Conservation (phyloP, 2,888 invertebrate genomes). For the Dryobotodes eremita region DNA sequence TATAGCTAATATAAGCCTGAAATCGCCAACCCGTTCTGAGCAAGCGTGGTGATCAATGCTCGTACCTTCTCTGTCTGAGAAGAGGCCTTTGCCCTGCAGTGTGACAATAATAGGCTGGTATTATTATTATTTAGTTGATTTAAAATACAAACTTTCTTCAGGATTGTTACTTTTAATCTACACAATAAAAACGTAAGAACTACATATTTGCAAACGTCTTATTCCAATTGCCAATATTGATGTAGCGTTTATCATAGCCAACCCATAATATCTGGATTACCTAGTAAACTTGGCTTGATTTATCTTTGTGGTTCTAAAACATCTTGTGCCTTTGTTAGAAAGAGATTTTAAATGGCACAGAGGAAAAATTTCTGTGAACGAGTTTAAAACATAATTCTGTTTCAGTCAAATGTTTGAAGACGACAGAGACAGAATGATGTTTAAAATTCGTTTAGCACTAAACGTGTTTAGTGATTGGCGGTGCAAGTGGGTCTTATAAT, state of each 20-base stretch:
- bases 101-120: not conserved
- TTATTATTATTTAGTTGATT: not conserved
- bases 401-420: no score
- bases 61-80: not conserved
- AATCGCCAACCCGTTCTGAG: not conserved
- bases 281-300: not conserved
- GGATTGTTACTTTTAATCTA: not conserved
- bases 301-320: not conserved
- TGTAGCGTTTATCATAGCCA: not conserved
- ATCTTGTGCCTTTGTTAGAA: not conserved
- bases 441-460: no score
- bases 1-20: not conserved
- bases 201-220: not conserved
- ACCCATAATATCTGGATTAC: not conserved
- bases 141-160: no score
- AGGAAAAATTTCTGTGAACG: not conserved
- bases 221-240: not conserved
- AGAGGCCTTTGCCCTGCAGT: not conserved
- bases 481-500: not conserved
- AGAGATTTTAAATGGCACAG: no score
- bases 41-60: not conserved
- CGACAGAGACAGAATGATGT: no score
- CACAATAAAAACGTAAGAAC: not conserved
- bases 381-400: no score
- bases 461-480: no score